These are phyloP conservation scores for Macquaria ambigua DNA, from an alignment of 2,113 vertebrate genomes.

Conservation along the genomic window DNA sequence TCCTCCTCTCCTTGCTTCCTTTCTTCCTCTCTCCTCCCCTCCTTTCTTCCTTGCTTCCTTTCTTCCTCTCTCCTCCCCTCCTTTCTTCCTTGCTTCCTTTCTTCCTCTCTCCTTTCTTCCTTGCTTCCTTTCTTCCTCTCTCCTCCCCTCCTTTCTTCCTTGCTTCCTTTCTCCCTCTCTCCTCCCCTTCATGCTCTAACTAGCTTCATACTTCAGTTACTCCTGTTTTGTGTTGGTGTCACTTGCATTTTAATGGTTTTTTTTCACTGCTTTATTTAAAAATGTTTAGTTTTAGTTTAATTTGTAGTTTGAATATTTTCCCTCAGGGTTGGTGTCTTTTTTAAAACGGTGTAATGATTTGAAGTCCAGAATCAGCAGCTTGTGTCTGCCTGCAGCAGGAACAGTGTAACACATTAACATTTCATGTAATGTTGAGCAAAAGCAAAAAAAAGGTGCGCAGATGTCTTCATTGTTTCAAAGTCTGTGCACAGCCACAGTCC, in stretches of 20 bases:
- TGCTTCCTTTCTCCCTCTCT: background rate
- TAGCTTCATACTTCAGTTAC: no score
- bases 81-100: no score
- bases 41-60: background rate
- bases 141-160: background rate
- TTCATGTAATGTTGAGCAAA: no score
- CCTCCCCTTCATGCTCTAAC: no score
- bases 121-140: background rate
- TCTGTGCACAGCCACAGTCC: background rate
- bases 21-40: background rate
- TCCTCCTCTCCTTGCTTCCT: background rate
- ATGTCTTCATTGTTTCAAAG: no score
- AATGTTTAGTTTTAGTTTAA: background rate
- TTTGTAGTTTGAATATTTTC: background rate
- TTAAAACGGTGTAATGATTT: background rate
- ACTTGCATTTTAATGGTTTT: background rate
- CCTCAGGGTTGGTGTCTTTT: background rate
- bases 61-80: background rate
- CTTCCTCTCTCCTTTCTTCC: background rate
- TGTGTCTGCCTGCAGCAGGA: background rate
- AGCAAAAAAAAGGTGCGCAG: no score
- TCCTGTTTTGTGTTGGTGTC: no score
- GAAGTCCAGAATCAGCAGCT: no score
- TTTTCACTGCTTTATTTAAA: background rate
- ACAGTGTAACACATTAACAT: background rate